A percentile compares a stretch with the other conserved stretches of the same genome.
These are phyloP conservation scores for Hirudo medicinalis DNA, from an alignment of 1,140 invertebrate genomes.

Conservation along the genomic window DNA sequence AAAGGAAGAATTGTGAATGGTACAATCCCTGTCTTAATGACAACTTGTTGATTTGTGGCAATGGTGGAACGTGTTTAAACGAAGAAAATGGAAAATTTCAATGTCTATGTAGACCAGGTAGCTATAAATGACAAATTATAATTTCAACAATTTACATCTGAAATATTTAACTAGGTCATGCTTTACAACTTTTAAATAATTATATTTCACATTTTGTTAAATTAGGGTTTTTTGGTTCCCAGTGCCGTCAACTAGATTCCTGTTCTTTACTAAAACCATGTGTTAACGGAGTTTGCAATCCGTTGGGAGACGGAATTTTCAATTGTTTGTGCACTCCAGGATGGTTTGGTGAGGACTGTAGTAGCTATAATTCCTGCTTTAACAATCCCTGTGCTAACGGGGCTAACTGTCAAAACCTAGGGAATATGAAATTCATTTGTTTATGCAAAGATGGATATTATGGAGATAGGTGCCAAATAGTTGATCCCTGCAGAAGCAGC, in stretches of 20 bases:
- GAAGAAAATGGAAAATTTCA: constrained; percentile 12
- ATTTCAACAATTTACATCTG: constrained; percentile 6
- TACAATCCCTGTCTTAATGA: constrained; percentile 18
- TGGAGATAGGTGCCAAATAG: constrained; percentile 13
- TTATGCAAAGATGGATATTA: constrained; percentile 15
- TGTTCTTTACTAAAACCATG: not conserved
- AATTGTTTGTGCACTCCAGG: constrained; percentile 18
- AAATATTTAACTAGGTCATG: constrained; percentile 5
- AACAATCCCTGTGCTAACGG: constrained; percentile 15
- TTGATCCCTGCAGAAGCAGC: constrained; percentile 20
- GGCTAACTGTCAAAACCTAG: constrained; percentile 2
- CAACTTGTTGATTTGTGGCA: constrained; percentile 6
- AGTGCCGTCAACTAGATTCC: constrained; percentile 6
- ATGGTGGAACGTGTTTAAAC: constrained; percentile 19
- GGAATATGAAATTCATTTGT: constrained; percentile 14
- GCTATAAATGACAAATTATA: not conserved
- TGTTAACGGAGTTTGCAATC: constrained; percentile 13
- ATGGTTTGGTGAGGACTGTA: constrained; percentile 16
- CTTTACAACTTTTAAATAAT: not conserved
- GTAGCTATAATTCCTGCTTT: constrained; percentile 17
- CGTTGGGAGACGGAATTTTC: constrained; percentile 15
- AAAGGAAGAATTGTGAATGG: constrained; percentile 11
- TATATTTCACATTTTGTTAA: not conserved
- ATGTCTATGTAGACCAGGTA: constrained; percentile 14
- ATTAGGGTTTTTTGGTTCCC: constrained; percentile 16